Base-by-base conservation (phyloP, 2,797 vertebrate genomes). In the Staurois parvus region DNA sequence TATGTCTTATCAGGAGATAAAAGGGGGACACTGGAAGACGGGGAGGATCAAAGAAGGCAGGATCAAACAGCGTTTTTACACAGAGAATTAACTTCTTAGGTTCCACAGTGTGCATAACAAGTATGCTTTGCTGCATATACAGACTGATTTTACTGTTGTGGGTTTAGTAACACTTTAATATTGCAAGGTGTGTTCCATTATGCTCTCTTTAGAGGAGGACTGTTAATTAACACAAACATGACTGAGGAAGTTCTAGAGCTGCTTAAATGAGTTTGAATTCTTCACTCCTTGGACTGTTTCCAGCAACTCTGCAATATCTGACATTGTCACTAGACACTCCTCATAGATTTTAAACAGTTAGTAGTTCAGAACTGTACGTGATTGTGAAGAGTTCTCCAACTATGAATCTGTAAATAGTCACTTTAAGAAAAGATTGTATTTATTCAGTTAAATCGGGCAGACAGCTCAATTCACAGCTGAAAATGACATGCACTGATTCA, bases 221-320 rank as follows among this genome's bases (percentile, higher is more conserved):
- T 68, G 42, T 52, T 37, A 80, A 80, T 80, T 69, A 70, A n/a
- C 66, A 59, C 29, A 11, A 26, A 72, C 42, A 32, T 2, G 45
- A 80, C 29, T 19, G 11, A 48, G 77, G 45, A n/a, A 28, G 67
- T 79, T 52, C 42, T 34, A 11, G n/a, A 52, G 42, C 40, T 26
- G 21, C 78, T 4, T 15, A 79, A 26, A 15, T 3, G 12, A 32
- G 48, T 59, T 72, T 70, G 34, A 72, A 80, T 80, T 72, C 48
- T n/a, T 9, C 30, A 15, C 30, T 72, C 34, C 34, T 80, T 24
- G 45, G 7, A 12, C 30, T 32, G 32, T 32, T 80, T 28, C 79
- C 29, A 56, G 69, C 69, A 70, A 80, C 11, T 28, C 21, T 1
- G n/a, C 26, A 26, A 17, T 59, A 21, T 59, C 45, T 28, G 32